A percentile compares a stretch with the other conserved stretches of the same genome.
phyloP scores from a whole-genome alignment of 2,888 invertebrate genomes.

The Sericinus montela region DNA sequence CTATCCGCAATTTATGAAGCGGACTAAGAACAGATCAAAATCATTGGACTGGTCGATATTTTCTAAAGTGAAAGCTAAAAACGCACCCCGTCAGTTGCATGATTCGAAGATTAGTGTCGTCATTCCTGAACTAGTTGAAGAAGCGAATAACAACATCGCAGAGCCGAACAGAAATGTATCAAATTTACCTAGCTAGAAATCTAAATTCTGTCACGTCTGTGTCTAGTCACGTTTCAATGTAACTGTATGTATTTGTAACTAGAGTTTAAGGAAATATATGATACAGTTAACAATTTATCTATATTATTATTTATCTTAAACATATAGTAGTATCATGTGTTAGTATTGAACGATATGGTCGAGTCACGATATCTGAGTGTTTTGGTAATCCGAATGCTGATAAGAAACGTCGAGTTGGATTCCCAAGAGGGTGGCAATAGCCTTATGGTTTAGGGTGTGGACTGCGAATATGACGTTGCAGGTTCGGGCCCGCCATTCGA shows the following conservation, averaged over 20 bases:
- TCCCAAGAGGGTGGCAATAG: no score
- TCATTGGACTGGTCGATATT: conserved; percentile 45
- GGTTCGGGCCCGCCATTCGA: no score
- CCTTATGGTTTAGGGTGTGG: no score
- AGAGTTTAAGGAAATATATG: conserved; percentile 4
- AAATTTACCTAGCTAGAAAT: not conserved
- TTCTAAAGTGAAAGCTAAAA: not conserved
- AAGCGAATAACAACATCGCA: not conserved
- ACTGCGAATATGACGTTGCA: no score
- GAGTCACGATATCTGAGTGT: no score
- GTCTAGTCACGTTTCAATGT: conserved; percentile 23
- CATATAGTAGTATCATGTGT: no score
- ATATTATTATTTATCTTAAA: not conserved
- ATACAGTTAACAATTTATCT: not conserved
- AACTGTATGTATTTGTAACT: not conserved
- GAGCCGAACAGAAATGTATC: not conserved
- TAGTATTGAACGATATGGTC: no score
- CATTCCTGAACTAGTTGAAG: not conserved
- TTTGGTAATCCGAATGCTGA: no score
- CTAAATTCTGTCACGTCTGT: conserved; percentile 23
- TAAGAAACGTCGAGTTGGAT: no score
- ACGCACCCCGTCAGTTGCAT: not conserved
- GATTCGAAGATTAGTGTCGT: conserved; percentile 1
- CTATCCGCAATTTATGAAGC: conserved; percentile 21
- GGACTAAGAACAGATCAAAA: conserved; percentile 38